phyloP scores from a whole-genome alignment of 2,888 invertebrate genomes.

The Exephanes ischioxanthus region DNA sequence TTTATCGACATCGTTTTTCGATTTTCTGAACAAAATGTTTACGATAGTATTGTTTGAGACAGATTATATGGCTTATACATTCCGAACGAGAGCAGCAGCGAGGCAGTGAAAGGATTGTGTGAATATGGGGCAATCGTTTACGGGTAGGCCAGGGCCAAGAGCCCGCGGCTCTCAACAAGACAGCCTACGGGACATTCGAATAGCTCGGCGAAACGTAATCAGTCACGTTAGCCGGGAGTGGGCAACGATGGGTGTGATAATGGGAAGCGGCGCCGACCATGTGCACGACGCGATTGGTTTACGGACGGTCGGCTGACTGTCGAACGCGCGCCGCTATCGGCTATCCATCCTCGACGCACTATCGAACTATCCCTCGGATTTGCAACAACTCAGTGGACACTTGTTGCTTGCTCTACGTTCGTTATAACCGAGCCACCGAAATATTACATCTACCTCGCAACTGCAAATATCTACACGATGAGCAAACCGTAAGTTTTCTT shows the following conservation, averaged over 20 bases:
- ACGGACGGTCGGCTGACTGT: slow-evolving; percentile 75
- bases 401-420: slow-evolving; percentile 70
- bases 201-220: slow-evolving; percentile 16
- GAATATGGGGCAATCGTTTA: slow-evolving; percentile 7
- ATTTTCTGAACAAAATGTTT: background rate
- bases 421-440: slow-evolving; percentile 20
- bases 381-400: slow-evolving; percentile 61
- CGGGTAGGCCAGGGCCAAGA: slow-evolving; percentile 16
- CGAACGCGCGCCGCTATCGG: slow-evolving; percentile 45
- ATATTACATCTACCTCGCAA: slow-evolving; percentile 16
- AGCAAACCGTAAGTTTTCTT: slow-evolving; percentile 68
- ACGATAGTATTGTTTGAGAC: background rate
- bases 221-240: slow-evolving; percentile 59
- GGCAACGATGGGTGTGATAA: slow-evolving; percentile 63
- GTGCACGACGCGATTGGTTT: slow-evolving; percentile 75
- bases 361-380: slow-evolving; percentile 57
- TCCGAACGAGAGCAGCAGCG: background rate
- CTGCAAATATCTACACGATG: slow-evolving; percentile 57
- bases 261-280: slow-evolving; percentile 64
- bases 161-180: background rate
- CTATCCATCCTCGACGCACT: slow-evolving; percentile 59
- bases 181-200: slow-evolving; percentile 8
- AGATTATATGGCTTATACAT: background rate
- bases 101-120: background rate
- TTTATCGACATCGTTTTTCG: background rate